These are phyloP conservation scores for Meriones psammophilus DNA, from an alignment of 2,797 vertebrate species.

Conservation along the genomic window DNA sequence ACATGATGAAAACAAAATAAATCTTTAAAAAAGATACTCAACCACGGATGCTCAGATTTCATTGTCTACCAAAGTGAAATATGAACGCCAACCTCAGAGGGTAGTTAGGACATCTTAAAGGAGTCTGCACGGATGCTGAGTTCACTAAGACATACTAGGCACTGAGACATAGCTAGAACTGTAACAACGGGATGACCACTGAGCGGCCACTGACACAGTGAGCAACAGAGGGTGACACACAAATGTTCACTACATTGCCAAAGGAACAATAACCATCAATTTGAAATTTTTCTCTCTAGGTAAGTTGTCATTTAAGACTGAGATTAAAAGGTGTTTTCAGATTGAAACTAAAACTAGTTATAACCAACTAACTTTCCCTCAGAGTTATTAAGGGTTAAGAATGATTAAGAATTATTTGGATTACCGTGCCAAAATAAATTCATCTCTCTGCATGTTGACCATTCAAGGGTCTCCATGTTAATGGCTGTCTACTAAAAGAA, in stretches of 20 bases:
- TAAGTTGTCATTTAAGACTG: conserved; percentile 5
- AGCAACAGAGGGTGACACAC: background rate
- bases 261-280: background rate
- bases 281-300: background rate
- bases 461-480: background rate
- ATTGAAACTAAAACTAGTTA: background rate
- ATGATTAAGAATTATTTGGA: background rate
- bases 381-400: background rate
- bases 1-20: background rate
- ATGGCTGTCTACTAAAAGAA: background rate
- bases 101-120: background rate
- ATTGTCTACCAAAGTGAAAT: background rate
- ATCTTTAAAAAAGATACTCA: background rate
- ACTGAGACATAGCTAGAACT: background rate
- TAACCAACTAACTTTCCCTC: background rate
- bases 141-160: background rate
- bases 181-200: background rate
- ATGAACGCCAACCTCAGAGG: background rate
- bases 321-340: conserved; percentile 48
- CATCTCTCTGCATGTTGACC: background rate
- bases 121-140: background rate
- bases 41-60: background rate
- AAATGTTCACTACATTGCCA: background rate
- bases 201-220: background rate
- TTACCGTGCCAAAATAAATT: conserved; percentile 14